phyloP scores from a whole-genome alignment of 2,888 invertebrate genomes.

The Thelaira solivaga region DNA sequence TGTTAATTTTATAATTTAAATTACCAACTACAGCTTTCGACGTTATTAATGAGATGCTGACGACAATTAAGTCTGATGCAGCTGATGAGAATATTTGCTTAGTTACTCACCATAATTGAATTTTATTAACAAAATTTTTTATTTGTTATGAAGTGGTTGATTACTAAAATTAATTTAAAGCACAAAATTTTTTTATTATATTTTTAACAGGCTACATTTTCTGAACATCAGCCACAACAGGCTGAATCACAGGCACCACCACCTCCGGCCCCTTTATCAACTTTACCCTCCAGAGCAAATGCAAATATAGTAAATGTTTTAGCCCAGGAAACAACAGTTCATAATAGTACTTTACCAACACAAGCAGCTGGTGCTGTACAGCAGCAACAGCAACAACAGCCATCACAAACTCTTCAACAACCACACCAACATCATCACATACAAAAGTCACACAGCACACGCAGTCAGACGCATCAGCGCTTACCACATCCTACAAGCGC shows the following conservation, averaged over 20 bases:
- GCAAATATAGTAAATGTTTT: conserved; percentile 64
- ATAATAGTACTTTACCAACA: conserved; percentile 48
- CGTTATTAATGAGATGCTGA: background rate
- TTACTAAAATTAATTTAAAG: conserved; percentile 9
- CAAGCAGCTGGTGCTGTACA: conserved; percentile 41
- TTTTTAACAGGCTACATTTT: conserved; percentile 68
- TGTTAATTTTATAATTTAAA: too few species aligned
- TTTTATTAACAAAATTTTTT: conserved; percentile 34
- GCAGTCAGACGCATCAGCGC: conserved; percentile 64
- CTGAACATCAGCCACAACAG: conserved; percentile 69
- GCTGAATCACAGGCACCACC: conserved; percentile 69
- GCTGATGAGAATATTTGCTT: background rate
- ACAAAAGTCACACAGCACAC: conserved; percentile 62
- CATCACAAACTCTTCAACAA: conserved; percentile 60
- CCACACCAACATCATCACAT: conserved; percentile 62
- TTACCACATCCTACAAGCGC: conserved; percentile 59
- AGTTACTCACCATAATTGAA: conserved; percentile 2
- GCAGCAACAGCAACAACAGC: conserved; percentile 45
- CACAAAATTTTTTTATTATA: conserved; percentile 11
- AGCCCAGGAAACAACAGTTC: conserved; percentile 38
- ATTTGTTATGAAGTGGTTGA: conserved; percentile 13
- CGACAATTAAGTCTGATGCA: background rate
- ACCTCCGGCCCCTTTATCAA: conserved; percentile 66
- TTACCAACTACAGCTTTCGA: background rate
- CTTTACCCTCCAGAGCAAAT: conserved; percentile 68